A percentile compares a stretch with the other conserved stretches of the same genome.
Evolutionary conservation across 2,797 vertebrate genomes (phyloP).

Genomic region (Clarias laeviceps): DNA sequence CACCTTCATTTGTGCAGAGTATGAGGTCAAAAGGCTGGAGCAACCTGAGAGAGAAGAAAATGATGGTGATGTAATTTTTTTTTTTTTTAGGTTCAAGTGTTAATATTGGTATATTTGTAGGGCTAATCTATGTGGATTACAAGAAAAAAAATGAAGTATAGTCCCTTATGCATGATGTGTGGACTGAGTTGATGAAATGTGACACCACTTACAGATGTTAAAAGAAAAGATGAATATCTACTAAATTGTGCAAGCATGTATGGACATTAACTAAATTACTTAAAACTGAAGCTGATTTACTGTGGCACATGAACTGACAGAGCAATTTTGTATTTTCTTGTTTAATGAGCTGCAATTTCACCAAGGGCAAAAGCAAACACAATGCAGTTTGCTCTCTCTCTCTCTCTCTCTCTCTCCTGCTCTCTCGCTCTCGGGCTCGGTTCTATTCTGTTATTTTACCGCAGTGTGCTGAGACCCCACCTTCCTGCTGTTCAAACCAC

Average conservation of each 20-base stretch:
- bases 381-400: conserved; percentile 29
- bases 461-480: conserved; percentile 58
- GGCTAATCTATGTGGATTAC: conserved; percentile 13
- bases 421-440: conserved; percentile 32
- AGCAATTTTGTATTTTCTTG: conserved; percentile 23
- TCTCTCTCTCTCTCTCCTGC: conserved; percentile 21
- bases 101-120: neutral
- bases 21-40: conserved; percentile 52
- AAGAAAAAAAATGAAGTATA: neutral
- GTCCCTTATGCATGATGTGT: neutral
- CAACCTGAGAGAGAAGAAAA: conserved; percentile 42
- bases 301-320: conserved; percentile 39
- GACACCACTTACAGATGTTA: conserved; percentile 28
- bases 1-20: conserved; percentile 54
- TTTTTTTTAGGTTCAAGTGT: conserved; percentile 15
- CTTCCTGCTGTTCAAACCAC: conserved; percentile 71
- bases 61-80: conserved; percentile 40
- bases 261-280: conserved; percentile 37
- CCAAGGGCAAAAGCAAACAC: conserved; percentile 42
- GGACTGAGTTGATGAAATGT: neutral
- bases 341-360: conserved; percentile 48
- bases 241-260: conserved; percentile 18
- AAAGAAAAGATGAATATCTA: conserved; percentile 22
- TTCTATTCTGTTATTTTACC: conserved; percentile 59
- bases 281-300: conserved; percentile 16